Percentiles rank a stretch among this genome's conserved stretches.
Evolutionary conservation across 1,140 invertebrate species (phyloP).

Genomic region (Drosophila navojoa): DNA sequence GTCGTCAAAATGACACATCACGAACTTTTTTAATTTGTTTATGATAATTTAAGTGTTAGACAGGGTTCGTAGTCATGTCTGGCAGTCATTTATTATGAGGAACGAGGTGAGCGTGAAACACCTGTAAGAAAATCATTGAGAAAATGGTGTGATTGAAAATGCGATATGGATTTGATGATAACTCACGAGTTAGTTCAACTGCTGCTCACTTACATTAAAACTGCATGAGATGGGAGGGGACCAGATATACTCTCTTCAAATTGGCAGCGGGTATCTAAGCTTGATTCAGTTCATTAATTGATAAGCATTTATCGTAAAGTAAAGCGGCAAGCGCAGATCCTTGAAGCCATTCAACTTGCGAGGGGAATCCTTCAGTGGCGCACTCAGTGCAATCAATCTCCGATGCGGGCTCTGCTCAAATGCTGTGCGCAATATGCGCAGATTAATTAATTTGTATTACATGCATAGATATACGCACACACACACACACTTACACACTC

Average conservation of each 20-base stretch:
- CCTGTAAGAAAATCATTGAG: background rate
- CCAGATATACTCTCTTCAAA: background rate
- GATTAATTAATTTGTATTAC: constrained; percentile 80
- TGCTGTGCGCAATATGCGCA: constrained; percentile 67
- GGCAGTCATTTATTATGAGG: constrained; percentile 60
- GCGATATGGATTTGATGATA: no score
- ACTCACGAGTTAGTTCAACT: no score
- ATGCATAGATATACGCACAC: constrained; percentile 43
- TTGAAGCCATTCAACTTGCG: background rate
- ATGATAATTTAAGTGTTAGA: constrained; percentile 77
- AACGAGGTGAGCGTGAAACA: constrained; percentile 4
- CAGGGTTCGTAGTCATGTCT: constrained; percentile 54
- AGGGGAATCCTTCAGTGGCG: background rate
- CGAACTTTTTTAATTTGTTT: constrained; percentile 82
- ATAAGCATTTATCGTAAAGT: background rate
- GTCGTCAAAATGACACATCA: constrained; percentile 75
- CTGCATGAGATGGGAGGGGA: no score
- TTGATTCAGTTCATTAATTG: constrained; percentile 1
- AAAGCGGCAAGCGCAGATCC: background rate
- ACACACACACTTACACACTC: constrained; percentile 3
- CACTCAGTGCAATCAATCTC: constrained; percentile 68
- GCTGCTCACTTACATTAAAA: no score
- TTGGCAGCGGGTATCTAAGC: background rate
- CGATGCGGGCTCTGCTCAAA: constrained; percentile 25
- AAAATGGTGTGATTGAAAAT: no score